Base-by-base conservation (phyloP, 2,797 vertebrate species). In the Gambelia wislizenii region DNA sequence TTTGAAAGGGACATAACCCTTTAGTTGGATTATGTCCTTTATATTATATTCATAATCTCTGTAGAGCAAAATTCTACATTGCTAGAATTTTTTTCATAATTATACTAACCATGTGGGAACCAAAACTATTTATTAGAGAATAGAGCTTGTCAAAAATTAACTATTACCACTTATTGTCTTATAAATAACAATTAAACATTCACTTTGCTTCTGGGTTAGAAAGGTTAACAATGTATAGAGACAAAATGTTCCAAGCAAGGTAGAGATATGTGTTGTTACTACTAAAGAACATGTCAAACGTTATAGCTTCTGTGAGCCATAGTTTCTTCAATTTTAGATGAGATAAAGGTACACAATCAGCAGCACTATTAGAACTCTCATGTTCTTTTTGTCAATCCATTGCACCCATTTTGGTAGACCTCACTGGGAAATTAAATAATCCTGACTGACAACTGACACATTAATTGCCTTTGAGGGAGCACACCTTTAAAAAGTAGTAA, bases 401-500 rank as follows among this genome's bases (percentile, higher is more conserved):
- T 36, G 47, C 91, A 86, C 93, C 93, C 86, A 87, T 78, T 82
- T 94, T 91, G 56, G 87, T 87, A 93, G 88, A 4, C 80, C 89
- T 93, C 84, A 27, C 89, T 74, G 86, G 91, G 92, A 96, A 93
- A 91, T 93, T 95, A 94, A 95, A 94, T 93, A 93, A 94, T 83
- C 83, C 93, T 95, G 96, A 96, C 90, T 95, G 96, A 94, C 96
- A 95, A 95, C 92, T 94, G 96, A 94, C 94, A 91, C 59, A 88
- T 95, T 95, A 95, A 92, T 91, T 89, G 94, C 93, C 92, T 95
- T 93, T 93, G 91, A 95, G 95, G 93, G 91, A 95, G 89, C 81
- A 90, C 93, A 91, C 95, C 94, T 94, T 96, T 96, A 89, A 78
- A 90, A 95, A 88, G 89, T 89, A 92, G 93, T 94, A 93, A 94